Evolutionary conservation across 2,797 vertebrate species (phyloP).

Genomic region (Apodemus agrarius): DNA sequence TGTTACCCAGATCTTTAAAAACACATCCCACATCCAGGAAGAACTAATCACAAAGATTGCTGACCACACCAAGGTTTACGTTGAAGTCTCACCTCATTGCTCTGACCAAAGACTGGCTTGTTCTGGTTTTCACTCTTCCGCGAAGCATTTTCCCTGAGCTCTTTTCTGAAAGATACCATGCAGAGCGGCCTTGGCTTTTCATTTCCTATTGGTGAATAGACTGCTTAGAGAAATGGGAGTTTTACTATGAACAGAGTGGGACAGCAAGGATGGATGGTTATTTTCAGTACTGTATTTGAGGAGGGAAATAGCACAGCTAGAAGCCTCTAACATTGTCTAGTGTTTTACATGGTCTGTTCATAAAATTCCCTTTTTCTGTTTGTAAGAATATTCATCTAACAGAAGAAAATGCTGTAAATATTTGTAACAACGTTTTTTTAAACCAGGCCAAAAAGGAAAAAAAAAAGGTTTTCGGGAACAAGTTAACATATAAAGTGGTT

Average conservation of each 20-base stretch:
- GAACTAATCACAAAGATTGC: constrained; percentile 72
- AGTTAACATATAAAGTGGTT: constrained; percentile 88
- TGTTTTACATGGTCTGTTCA: constrained; percentile 84
- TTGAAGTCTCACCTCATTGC: constrained; percentile 83
- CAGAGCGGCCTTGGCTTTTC: constrained; percentile 82
- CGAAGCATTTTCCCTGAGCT: constrained; percentile 69
- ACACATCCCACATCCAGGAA: constrained; percentile 71
- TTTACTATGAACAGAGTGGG: constrained; percentile 77
- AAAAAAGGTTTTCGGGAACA: constrained; percentile 88
- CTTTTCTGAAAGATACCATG: constrained; percentile 74
- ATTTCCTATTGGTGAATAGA: constrained; percentile 72
- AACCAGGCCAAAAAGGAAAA: constrained; percentile 86
- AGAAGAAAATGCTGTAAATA: constrained; percentile 90
- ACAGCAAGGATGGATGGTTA: constrained; percentile 65
- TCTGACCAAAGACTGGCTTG: constrained; percentile 87
- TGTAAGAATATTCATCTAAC: constrained; percentile 87
- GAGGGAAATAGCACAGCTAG: constrained; percentile 72
- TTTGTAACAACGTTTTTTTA: constrained; percentile 87
- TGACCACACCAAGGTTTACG: constrained; percentile 78
- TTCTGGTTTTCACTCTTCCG: constrained; percentile 78
- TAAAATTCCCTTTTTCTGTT: constrained; percentile 84
- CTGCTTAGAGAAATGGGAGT: constrained; percentile 75
- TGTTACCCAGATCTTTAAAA: constrained; percentile 67
- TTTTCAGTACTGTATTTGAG: constrained; percentile 84
- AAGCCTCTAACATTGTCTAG: constrained; percentile 78